These are phyloP conservation scores for Crossaster papposus DNA, from an alignment of 53 echinoderm and acorn worm genomes.

Conservation along the genomic window DNA sequence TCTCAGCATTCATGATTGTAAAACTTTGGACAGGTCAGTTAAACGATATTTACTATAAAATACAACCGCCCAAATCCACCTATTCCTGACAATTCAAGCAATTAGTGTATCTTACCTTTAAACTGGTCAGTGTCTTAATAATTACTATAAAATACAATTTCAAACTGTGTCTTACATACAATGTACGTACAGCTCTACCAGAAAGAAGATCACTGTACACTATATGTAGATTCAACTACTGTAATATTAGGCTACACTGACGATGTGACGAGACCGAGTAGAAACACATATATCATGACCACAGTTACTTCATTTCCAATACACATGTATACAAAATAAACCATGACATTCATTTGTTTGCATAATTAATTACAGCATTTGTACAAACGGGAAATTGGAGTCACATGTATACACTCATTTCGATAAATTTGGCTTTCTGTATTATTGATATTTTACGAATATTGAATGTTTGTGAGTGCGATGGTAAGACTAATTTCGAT, in stretches of 20 bases:
- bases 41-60: too few relatives aligned
- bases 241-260: not conserved
- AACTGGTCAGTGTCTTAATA: too few relatives aligned
- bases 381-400: not conserved
- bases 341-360: not conserved
- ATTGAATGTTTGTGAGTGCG: too few relatives aligned
- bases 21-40: too few relatives aligned
- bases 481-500: too few relatives aligned
- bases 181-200: not conserved
- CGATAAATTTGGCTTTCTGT: constrained; percentile 17
- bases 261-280: not conserved
- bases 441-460: constrained; percentile 1
- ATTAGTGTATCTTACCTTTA: too few relatives aligned
- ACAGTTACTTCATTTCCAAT: not conserved
- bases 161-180: not conserved
- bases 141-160: not conserved
- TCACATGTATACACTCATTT: not conserved
- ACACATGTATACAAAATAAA: not conserved
- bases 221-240: not conserved
- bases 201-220: not conserved
- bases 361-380: not conserved
- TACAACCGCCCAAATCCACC: too few relatives aligned
- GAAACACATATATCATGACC: not conserved
- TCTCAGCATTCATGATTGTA: too few relatives aligned
- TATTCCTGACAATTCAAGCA: too few relatives aligned